These are phyloP conservation scores for Mythimna lalbum DNA, from an alignment of 2,888 invertebrate species.

Conservation along the genomic window DNA sequence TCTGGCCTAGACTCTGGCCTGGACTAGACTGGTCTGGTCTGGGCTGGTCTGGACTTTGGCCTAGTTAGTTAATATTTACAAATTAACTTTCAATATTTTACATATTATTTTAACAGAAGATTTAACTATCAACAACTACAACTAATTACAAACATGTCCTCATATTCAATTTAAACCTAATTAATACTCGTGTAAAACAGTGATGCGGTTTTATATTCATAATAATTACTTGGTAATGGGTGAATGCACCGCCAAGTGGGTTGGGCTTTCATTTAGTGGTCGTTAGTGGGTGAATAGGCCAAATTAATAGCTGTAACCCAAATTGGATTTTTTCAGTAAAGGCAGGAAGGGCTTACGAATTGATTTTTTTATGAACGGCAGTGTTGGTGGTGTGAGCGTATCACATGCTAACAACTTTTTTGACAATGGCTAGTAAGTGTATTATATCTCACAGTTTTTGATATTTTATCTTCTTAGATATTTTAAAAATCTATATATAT, in stretches of 20 bases:
- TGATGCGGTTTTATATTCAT: constrained; percentile 35
- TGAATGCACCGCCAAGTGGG: constrained; percentile 44
- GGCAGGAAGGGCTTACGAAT: not conserved
- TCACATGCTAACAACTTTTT: not conserved
- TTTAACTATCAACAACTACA: not conserved
- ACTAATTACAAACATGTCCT: constrained; percentile 24
- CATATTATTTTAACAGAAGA: no score
- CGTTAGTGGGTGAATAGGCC: constrained; percentile 35
- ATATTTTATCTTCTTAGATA: no score
- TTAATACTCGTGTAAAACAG: constrained; percentile 20
- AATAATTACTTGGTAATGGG: constrained; percentile 51
- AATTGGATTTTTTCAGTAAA: constrained; percentile 26
- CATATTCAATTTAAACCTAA: constrained; percentile 35
- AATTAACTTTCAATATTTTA: no score
- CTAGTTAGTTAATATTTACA: no score
- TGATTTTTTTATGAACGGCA: not conserved
- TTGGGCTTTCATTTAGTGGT: constrained; percentile 40
- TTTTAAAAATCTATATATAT: no score
- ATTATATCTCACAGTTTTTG: no score
- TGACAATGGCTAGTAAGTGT: not conserved
- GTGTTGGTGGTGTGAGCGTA: not conserved
- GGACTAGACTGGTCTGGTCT: no score
- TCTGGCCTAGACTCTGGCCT: no score
- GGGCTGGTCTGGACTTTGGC: no score
- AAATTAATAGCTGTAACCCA: constrained; percentile 40